Percentiles rank a stretch among this genome's conserved stretches.
Evolutionary conservation across 2,797 vertebrate species (phyloP).

Genomic region (Betta splendens): DNA sequence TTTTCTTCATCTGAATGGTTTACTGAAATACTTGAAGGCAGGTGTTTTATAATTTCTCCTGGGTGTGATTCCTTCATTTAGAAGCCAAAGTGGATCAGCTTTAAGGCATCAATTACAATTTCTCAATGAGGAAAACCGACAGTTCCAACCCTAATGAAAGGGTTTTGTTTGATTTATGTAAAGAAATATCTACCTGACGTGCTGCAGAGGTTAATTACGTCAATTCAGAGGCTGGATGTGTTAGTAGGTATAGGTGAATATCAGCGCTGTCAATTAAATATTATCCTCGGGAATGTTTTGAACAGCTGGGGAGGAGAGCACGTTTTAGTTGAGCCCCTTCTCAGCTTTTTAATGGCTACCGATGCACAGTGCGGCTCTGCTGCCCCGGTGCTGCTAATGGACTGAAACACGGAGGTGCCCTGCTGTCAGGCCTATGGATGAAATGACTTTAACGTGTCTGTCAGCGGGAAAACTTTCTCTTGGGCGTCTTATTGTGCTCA

Average conservation of each 20-base stretch:
- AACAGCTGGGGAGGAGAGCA: constrained; percentile 8
- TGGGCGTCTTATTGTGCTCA: constrained; percentile 7
- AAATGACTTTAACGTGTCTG: constrained; percentile 53
- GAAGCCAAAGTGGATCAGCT: constrained; percentile 27
- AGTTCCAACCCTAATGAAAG: constrained; percentile 11
- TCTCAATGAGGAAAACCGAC: constrained; percentile 9
- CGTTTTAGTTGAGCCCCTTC: constrained; percentile 17
- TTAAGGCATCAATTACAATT: constrained; percentile 41
- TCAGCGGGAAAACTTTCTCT: constrained; percentile 38
- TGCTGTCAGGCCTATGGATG: constrained; percentile 45
- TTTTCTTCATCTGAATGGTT: background rate
- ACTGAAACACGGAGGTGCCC: constrained; percentile 62
- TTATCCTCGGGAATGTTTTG: constrained; percentile 13
- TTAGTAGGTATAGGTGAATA: constrained; percentile 4
- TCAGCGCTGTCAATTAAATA: background rate
- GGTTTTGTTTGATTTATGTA: constrained; percentile 13
- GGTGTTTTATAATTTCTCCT: background rate
- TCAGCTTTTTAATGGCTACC: constrained; percentile 50
- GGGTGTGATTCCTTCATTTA: constrained; percentile 7
- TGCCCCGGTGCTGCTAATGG: constrained; percentile 51
- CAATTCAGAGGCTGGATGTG: constrained; percentile 7
- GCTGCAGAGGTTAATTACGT: constrained; percentile 25
- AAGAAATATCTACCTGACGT: constrained; percentile 22
- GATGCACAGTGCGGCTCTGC: constrained; percentile 41
- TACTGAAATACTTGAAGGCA: background rate